Evolutionary conservation across 2,797 vertebrate species (phyloP).

Genomic region (Pseudocheirus occidentalis): DNA sequence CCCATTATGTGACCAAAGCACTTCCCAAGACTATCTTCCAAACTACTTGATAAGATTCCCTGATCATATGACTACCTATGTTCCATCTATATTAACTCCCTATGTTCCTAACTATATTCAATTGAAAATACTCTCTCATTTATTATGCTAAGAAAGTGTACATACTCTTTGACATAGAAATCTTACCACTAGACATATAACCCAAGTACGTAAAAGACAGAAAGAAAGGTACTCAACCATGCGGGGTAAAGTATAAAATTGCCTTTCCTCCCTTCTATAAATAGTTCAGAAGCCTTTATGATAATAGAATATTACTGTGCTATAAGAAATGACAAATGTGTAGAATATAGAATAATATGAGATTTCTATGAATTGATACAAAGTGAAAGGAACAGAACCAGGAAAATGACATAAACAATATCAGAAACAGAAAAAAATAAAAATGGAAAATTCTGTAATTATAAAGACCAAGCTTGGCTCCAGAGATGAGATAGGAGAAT

Average conservation of each 20-base stretch:
- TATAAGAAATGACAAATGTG: not conserved
- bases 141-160: not conserved
- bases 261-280: not conserved
- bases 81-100: too few species aligned
- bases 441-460: not conserved
- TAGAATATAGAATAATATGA: not conserved
- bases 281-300: not conserved
- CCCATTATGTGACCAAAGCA: not conserved
- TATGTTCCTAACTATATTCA: not conserved
- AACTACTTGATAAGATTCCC: not conserved
- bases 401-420: not conserved
- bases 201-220: not conserved
- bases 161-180: not conserved
- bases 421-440: not conserved
- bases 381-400: not conserved
- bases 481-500: not conserved
- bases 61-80: not conserved
- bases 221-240: not conserved
- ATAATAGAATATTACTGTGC: not conserved
- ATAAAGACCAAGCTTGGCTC: not conserved
- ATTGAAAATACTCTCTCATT: not conserved
- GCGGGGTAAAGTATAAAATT: not conserved
- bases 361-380: not conserved
- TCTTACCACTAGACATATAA: not conserved
- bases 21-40: not conserved